phyloP scores from a whole-genome alignment of 2,113 vertebrate species.

The Gymnocephalus cernua region DNA sequence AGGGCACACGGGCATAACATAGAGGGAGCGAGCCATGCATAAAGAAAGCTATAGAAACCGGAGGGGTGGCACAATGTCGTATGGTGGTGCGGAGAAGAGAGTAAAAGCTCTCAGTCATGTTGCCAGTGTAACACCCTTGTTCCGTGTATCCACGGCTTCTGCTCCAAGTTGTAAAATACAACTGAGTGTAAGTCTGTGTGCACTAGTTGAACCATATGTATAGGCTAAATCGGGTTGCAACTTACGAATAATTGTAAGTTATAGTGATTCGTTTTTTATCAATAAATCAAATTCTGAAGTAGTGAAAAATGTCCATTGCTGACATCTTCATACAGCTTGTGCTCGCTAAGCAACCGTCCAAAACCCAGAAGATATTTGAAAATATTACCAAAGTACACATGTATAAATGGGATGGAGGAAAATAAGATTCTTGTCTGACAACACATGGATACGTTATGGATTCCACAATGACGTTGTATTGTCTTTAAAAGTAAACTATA shows the following conservation, averaged over 20 bases:
- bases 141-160: constrained; percentile 49
- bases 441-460: background rate
- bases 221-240: background rate
- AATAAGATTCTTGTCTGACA: background rate
- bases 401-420: too few species aligned
- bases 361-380: too few species aligned
- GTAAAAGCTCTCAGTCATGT: constrained; percentile 63
- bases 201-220: background rate
- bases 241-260: background rate
- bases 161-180: constrained; percentile 50
- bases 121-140: constrained; percentile 63
- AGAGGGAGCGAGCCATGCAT: constrained; percentile 30
- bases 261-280: too few species aligned
- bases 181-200: constrained; percentile 1
- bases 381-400: too few species aligned
- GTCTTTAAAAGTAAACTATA: background rate
- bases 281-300: too few species aligned
- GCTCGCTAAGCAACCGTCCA: too few species aligned
- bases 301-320: too few species aligned
- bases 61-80: constrained; percentile 26
- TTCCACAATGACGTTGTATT: background rate
- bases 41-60: constrained; percentile 39
- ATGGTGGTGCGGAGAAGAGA: constrained; percentile 18
- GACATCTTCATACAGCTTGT: too few species aligned
- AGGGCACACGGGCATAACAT: constrained; percentile 19